Evolutionary conservation across 2,113 vertebrate species (phyloP).

Genomic region (Petrocephalus zakoni): DNA sequence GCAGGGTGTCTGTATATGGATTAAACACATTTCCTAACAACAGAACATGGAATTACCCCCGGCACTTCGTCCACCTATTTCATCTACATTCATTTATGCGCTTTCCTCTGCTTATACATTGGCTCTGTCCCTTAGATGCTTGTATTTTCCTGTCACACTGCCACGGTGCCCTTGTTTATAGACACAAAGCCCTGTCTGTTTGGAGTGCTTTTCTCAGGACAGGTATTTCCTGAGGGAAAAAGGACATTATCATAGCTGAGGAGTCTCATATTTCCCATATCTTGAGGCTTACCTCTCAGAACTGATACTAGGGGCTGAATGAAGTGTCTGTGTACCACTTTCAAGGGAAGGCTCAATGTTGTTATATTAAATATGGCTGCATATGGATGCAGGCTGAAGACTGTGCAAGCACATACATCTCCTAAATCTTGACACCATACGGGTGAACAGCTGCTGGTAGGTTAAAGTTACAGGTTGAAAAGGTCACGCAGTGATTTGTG

Average conservation of each 20-base stretch:
- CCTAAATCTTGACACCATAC: slow-evolving; percentile 49
- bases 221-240: slow-evolving; percentile 49
- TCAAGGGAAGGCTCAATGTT: slow-evolving; percentile 18
- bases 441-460: slow-evolving; percentile 64
- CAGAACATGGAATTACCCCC: background rate
- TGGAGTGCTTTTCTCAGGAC: slow-evolving; percentile 28
- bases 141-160: slow-evolving; percentile 38
- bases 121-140: slow-evolving; percentile 15
- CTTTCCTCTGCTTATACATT: background rate
- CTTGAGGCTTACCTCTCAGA: slow-evolving; percentile 36
- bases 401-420: slow-evolving; percentile 27
- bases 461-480: slow-evolving; percentile 61
- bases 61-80: background rate
- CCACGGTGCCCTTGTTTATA: slow-evolving; percentile 26
- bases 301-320: slow-evolving; percentile 50
- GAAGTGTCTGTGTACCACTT: slow-evolving; percentile 27
- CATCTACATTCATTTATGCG: background rate
- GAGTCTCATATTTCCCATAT: slow-evolving; percentile 28
- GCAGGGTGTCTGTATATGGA: background rate
- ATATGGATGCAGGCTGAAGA: slow-evolving; percentile 47
- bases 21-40: background rate
- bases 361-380: slow-evolving; percentile 40
- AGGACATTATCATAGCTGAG: slow-evolving; percentile 26
- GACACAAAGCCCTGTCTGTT: slow-evolving; percentile 36
- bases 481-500: slow-evolving; percentile 40